These are phyloP conservation scores for Gymnodraco acuticeps DNA, from an alignment of 2,797 vertebrate genomes.

Conservation along the genomic window DNA sequence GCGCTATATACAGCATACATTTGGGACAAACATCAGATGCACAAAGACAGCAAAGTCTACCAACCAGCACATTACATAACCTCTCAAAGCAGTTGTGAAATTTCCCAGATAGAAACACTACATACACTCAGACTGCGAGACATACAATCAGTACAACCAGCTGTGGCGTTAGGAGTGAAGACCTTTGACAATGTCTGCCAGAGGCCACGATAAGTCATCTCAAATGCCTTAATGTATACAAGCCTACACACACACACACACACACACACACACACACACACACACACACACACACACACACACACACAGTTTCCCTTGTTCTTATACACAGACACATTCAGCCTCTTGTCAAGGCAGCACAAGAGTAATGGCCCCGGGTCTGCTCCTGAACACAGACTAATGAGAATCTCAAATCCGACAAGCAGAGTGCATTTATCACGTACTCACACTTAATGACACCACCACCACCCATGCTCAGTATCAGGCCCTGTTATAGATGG, in stretches of 20 bases:
- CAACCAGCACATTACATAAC: neutral
- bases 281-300: too few species aligned
- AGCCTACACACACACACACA: constrained; percentile 9
- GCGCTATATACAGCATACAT: neutral
- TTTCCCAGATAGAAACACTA: neutral
- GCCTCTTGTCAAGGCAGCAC: constrained; percentile 68
- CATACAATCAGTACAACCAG: neutral
- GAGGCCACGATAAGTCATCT: neutral
- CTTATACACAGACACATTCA: constrained; percentile 55
- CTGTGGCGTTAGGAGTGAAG: constrained; percentile 1
- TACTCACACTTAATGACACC: constrained; percentile 78
- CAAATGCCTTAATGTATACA: constrained; percentile 14
- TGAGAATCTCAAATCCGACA: constrained; percentile 86
- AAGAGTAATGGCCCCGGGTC: constrained; percentile 82
- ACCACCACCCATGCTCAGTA: constrained; percentile 58
- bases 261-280: too few species aligned
- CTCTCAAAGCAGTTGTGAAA: neutral
- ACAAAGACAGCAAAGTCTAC: neutral
- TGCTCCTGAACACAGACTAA: constrained; percentile 84
- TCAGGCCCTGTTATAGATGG: constrained; percentile 60
- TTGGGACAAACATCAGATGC: neutral
- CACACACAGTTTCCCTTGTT: too few species aligned
- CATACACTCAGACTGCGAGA: neutral
- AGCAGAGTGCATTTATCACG: constrained; percentile 85
- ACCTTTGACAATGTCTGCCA: constrained; percentile 7